Percentiles rank a stretch among this genome's conserved stretches.
Evolutionary conservation across 2,888 invertebrate species (phyloP).

Genomic region (Eristalinus aeneus): DNA sequence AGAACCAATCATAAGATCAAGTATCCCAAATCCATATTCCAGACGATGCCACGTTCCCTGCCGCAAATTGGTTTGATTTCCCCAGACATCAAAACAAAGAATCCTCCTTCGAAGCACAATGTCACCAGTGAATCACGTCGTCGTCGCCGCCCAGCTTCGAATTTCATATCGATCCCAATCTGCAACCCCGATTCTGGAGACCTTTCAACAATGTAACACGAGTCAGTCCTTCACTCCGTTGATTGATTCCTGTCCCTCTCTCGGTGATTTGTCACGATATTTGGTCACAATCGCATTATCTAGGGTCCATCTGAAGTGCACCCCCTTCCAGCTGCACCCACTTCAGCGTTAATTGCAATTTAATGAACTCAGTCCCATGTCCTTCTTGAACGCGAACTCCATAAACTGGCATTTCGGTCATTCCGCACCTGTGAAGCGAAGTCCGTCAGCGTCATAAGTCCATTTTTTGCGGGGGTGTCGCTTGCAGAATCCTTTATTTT

Average conservation of each 20-base stretch:
- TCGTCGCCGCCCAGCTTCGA: background rate
- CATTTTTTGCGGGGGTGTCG: background rate
- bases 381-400: background rate
- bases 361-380: background rate
- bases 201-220: background rate
- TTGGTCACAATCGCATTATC: background rate
- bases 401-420: background rate
- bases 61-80: background rate
- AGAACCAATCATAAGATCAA: background rate
- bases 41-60: background rate
- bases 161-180: background rate
- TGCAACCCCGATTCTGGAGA: background rate
- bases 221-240: background rate
- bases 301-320: background rate
- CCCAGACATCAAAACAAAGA: background rate
- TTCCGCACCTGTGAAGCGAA: background rate
- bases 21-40: background rate
- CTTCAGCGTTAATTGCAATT: constrained; percentile 3
- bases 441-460: background rate
- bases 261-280: background rate
- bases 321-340: too few relatives aligned
- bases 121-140: background rate
- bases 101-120: background rate
- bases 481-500: constrained; percentile 9
- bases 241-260: background rate